These are phyloP conservation scores for Drosophila triauraria DNA, from an alignment of 1,140 invertebrate genomes.

Conservation along the genomic window DNA sequence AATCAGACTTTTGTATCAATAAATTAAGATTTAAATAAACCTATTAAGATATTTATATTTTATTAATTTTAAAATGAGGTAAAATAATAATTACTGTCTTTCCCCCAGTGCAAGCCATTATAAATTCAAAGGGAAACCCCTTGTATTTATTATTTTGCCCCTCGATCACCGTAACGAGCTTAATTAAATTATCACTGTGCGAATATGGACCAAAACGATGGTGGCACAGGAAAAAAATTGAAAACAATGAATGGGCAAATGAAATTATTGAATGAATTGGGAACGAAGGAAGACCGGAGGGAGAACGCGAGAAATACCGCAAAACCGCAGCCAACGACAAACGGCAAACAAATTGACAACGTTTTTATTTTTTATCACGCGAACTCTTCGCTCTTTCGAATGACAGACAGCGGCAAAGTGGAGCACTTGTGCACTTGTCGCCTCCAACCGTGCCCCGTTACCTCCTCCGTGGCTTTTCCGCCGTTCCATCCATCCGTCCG, in stretches of 20 bases:
- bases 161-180: slow-evolving; percentile 33
- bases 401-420: slow-evolving; percentile 56
- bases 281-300: slow-evolving; percentile 29
- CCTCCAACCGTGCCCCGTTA: slow-evolving; percentile 3
- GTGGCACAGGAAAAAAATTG: slow-evolving; percentile 30
- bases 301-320: slow-evolving; percentile 17
- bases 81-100: not conserved
- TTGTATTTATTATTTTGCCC: not conserved
- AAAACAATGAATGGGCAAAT: slow-evolving; percentile 74
- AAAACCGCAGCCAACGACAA: slow-evolving; percentile 65
- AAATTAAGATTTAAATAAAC: not conserved
- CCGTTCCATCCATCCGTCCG: slow-evolving; percentile 15
- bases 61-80: not conserved
- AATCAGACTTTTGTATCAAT: not conserved
- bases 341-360: slow-evolving; percentile 71
- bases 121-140: slow-evolving; percentile 18
- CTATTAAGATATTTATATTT: not conserved
- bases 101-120: not conserved
- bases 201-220: slow-evolving; percentile 36
- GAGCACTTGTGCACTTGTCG: slow-evolving; percentile 64
- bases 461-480: not conserved
- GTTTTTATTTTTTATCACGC: slow-evolving; percentile 52
- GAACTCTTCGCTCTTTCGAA: slow-evolving; percentile 58
- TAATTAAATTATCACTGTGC: slow-evolving; percentile 78
- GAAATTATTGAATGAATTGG: slow-evolving; percentile 81